Conservation (phyloP, 2,113 vertebrate genomes). For the Syrrhaptes paradoxus region DNA sequence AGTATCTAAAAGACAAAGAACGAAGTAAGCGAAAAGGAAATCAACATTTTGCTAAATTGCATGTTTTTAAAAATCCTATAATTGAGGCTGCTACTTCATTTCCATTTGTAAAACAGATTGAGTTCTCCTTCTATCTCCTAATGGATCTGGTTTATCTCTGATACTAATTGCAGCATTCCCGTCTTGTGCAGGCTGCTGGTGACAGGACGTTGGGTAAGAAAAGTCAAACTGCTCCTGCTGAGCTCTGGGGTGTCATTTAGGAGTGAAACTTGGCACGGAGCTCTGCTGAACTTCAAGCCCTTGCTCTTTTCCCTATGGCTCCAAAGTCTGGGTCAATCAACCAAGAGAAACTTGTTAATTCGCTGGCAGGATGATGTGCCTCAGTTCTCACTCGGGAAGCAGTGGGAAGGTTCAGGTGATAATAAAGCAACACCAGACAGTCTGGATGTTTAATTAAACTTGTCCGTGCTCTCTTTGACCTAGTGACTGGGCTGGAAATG, state of each 20-base stretch:
- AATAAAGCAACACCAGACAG: slow-evolving; percentile 44
- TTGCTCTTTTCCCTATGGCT: background rate
- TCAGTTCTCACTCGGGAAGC: slow-evolving; percentile 29
- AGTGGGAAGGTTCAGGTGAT: slow-evolving; percentile 49
- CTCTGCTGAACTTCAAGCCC: background rate
- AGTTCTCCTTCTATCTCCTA: slow-evolving; percentile 62
- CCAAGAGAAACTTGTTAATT: slow-evolving; percentile 45
- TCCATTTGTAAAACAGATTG: slow-evolving; percentile 72
- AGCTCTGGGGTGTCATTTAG: slow-evolving; percentile 20
- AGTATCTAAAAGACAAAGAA: slow-evolving; percentile 66
- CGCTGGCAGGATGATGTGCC: background rate
- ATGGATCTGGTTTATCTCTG: slow-evolving; percentile 66
- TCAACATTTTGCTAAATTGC: slow-evolving; percentile 70
- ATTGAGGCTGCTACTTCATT: slow-evolving; percentile 70
- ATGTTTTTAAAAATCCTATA: slow-evolving; percentile 71
- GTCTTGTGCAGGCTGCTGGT: slow-evolving; percentile 26
- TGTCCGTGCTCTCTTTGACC: background rate
- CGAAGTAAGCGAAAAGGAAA: slow-evolving; percentile 67
- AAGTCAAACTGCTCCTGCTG: slow-evolving; percentile 45
- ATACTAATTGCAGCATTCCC: slow-evolving; percentile 68
- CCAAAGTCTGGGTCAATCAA: slow-evolving; percentile 54
- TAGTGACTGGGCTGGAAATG: slow-evolving; percentile 34
- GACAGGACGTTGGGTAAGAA: slow-evolving; percentile 26
- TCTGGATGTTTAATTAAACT: slow-evolving; percentile 51
- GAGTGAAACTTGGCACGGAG: background rate